phyloP scores from a whole-genome alignment of 53 echinoderm and acorn worm species.

The Mesocentrotus franciscanus region DNA sequence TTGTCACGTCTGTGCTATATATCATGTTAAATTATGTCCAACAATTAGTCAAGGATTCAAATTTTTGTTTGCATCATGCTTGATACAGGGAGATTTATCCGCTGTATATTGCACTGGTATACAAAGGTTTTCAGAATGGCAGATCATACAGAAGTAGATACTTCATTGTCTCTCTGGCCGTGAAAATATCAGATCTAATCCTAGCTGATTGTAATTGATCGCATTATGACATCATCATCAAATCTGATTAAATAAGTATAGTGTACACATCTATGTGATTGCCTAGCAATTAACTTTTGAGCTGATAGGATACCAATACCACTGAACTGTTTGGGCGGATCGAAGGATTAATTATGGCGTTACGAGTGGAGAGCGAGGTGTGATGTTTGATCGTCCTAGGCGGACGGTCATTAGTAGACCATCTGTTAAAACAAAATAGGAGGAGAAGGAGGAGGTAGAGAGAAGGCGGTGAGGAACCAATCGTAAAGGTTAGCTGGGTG shows the following conservation, averaged over 20 bases:
- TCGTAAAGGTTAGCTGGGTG: not conserved
- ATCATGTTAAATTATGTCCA: not conserved
- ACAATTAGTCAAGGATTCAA: not conserved
- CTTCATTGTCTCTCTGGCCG: not conserved
- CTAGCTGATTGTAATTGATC: conserved; percentile 10
- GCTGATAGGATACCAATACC: conserved; percentile 7
- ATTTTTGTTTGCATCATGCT: not conserved
- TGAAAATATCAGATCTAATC: conserved; percentile 23
- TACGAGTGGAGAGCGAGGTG: not conserved
- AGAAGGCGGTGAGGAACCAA: not conserved
- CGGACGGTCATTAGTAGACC: conserved; percentile 10
- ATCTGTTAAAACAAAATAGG: conserved; percentile 23
- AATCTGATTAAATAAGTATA: conserved; percentile 29
- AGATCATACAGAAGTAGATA: not conserved
- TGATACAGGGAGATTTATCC: not conserved
- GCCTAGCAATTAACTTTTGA: conserved; percentile 24
- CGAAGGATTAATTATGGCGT: conserved; percentile 36
- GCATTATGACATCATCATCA: conserved; percentile 40
- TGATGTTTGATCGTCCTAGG: conserved; percentile 12
- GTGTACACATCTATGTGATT: conserved; percentile 17
- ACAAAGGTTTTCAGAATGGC: not conserved
- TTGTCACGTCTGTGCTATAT: not conserved
- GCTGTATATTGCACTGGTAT: no score
- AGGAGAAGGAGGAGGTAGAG: not conserved
- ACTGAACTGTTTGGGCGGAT: not conserved